Conservation (phyloP, 2,888 invertebrate genomes). For the Lottia gigantea region DNA sequence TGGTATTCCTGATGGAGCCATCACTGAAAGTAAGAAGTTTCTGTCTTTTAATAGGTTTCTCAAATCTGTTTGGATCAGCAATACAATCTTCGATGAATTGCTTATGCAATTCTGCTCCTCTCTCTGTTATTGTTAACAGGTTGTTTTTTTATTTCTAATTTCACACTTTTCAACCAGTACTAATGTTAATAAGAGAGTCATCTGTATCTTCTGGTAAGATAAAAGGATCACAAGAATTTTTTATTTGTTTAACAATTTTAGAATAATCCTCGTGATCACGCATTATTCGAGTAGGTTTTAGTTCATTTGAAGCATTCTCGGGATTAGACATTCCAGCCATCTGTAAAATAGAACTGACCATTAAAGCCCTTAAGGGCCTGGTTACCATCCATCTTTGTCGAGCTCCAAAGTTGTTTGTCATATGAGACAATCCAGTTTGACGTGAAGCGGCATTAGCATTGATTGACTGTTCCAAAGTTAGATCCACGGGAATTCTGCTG, state of each 20-base stretch:
- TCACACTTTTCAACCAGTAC: not conserved
- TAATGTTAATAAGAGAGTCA: not conserved
- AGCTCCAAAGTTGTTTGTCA: constrained; percentile 1
- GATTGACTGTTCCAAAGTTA: constrained; percentile 2
- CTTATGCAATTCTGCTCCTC: not conserved
- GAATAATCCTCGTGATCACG: not conserved
- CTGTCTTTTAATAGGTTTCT: not conserved
- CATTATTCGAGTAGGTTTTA: not conserved
- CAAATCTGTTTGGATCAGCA: not conserved
- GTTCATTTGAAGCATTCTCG: too few relatives aligned
- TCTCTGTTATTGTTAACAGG: not conserved
- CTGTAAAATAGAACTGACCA: too few relatives aligned
- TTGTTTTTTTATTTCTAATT: not conserved
- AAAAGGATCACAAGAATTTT: not conserved
- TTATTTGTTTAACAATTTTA: not conserved
- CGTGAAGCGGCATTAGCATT: not conserved
- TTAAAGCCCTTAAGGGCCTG: not conserved
- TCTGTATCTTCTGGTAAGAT: not conserved
- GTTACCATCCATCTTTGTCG: not conserved
- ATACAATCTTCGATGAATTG: not conserved
- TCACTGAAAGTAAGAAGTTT: not conserved
- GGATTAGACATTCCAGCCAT: too few relatives aligned
- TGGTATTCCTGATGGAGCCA: too few relatives aligned
- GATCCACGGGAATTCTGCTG: too few relatives aligned
- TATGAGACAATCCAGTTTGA: not conserved